Base-by-base conservation (phyloP, 2,888 invertebrate genomes). In the Patella caerulea region DNA sequence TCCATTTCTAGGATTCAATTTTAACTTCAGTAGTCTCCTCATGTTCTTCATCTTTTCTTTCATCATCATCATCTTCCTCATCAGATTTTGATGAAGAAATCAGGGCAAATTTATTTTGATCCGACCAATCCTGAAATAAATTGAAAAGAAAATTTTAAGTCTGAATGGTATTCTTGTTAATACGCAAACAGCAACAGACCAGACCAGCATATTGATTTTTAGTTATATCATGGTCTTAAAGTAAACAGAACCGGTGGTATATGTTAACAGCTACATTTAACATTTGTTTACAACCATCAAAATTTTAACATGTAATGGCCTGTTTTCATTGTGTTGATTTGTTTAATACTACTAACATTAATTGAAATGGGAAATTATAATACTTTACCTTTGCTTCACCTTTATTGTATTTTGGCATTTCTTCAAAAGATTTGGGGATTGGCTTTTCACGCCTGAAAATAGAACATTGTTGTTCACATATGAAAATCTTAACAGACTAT, bases 331-430 rank as follows among this genome's bases (percentile, higher is more conserved):
- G 45, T 9, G 45, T 7, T 45, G 45, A 45, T 45, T 1, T 45
- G 34, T 34, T 34, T 5, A 3, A 34, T 34, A 34, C 34, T 34
- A 34, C 34, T 3, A 5, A 34, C 4, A 5, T 34, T 7, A 34
- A 34, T 34, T 34, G 5, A 45, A 45, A 45, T 5, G 7, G 9
- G 45, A 45, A 45, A 65, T 15, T 15, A 55, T 12, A 14, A 7
- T 34, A n/a, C 71, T 74, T 71, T 81, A 90, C 90, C 86, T 88
- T 88, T 70, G 83, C 75, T 56, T 82, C 81, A 45, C 82, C 83
- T 55, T 87, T 86, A 78, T 90, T 88, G 75, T 81, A 85, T 79
- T 88, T 89, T 15, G 91, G 91, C 90, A 90, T 90, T 54, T 91
- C 90, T 55, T 90, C 90, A 77, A 89, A 81, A 17, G 88, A 87